These are phyloP conservation scores for Oncorhynchus gorbuscha DNA, from an alignment of 2,113 vertebrate genomes.

Conservation along the genomic window DNA sequence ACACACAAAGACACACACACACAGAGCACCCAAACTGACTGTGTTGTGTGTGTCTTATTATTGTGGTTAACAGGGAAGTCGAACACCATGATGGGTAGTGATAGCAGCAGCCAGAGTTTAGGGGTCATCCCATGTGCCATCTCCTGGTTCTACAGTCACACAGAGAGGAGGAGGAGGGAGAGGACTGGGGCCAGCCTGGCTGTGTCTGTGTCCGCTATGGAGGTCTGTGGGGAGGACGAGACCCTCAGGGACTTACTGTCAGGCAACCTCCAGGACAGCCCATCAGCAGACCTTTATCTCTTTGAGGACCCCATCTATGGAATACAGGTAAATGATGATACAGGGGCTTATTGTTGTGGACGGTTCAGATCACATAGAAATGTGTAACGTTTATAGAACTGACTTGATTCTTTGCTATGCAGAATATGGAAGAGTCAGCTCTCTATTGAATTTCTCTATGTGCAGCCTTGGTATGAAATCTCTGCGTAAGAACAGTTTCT, in stretches of 20 bases:
- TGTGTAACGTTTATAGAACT: neutral
- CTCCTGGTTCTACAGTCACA: conserved; percentile 95
- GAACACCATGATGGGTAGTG: conserved; percentile 93
- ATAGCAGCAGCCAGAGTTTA: conserved; percentile 85
- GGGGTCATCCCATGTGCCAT: conserved; percentile 94
- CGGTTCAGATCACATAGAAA: too few species aligned
- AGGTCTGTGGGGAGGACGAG: conserved; percentile 94
- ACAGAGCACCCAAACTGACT: neutral
- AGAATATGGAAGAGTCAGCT: too few species aligned
- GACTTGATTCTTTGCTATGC: neutral
- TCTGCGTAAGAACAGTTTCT: too few species aligned
- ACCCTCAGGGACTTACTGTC: conserved; percentile 88
- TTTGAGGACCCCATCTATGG: conserved; percentile 91
- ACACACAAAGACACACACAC: neutral
- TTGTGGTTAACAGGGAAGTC: conserved; percentile 85
- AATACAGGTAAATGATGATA: conserved; percentile 79
- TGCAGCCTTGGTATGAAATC: too few species aligned
- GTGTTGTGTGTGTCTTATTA: conserved; percentile 62
- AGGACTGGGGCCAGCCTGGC: conserved; percentile 85
- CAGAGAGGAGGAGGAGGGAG: conserved; percentile 85
- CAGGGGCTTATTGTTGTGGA: too few species aligned
- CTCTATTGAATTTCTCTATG: too few species aligned
- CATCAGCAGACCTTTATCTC: conserved; percentile 87
- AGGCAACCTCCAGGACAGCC: conserved; percentile 84
- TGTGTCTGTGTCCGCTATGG: conserved; percentile 93